A percentile compares a stretch with the other conserved stretches of the same genome.
Conservation (phyloP, 2,113 vertebrate species). For the Pituophis catenifer region DNA sequence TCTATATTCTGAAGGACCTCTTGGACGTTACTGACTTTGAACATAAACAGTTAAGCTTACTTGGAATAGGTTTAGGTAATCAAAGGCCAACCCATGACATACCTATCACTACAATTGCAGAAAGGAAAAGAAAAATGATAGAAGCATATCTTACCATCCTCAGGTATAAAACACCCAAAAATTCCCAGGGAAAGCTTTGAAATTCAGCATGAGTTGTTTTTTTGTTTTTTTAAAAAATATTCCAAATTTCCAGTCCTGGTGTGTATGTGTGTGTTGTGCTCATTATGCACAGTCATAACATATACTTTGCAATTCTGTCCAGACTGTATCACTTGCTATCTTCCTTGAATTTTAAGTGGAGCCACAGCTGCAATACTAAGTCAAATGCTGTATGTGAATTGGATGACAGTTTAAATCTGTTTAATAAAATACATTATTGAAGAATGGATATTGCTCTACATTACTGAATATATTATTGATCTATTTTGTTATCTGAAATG, state of each 20-base stretch:
- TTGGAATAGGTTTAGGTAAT: not conserved
- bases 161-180: not conserved
- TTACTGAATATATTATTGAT: not conserved
- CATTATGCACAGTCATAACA: not conserved
- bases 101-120: not conserved
- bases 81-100: not conserved
- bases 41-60: not conserved
- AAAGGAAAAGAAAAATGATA: not conserved
- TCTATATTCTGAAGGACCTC: not conserved
- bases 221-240: not conserved
- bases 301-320: not conserved
- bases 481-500: slow-evolving; percentile 4
- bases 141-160: not conserved
- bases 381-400: not conserved
- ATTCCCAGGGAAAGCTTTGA: not conserved
- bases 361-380: not conserved
- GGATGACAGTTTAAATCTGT: not conserved
- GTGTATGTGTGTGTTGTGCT: not conserved
- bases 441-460: not conserved
- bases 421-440: not conserved
- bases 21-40: not conserved
- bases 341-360: not conserved
- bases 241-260: not conserved
- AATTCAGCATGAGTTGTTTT: not conserved
- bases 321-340: not conserved